Conservation (phyloP, 2,113 vertebrate species). For the Indri indri region DNA sequence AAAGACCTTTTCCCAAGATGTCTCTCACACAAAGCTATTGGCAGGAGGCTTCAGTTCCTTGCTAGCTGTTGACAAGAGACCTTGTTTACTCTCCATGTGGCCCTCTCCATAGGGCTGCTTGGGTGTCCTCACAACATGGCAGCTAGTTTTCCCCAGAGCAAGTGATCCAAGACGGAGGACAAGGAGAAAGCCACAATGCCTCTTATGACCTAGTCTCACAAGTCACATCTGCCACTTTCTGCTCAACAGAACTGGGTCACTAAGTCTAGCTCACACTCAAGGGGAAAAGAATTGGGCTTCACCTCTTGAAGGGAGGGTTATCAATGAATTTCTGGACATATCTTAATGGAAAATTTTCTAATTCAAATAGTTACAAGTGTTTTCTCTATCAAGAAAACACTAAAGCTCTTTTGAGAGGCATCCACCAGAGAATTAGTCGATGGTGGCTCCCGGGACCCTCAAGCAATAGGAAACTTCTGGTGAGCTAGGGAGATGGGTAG, state of each 20-base stretch:
- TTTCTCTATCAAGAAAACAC: not conserved
- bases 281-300: not conserved
- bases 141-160: not conserved
- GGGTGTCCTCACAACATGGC: not conserved
- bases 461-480: too few species aligned
- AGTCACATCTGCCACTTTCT: not conserved
- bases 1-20: not conserved
- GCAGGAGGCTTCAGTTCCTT: not conserved
- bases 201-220: not conserved
- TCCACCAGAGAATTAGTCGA: too few species aligned
- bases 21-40: not conserved
- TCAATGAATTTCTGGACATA: not conserved
- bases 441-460: too few species aligned
- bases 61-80: not conserved
- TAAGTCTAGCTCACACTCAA: not conserved
- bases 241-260: not conserved
- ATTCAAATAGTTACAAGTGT: not conserved
- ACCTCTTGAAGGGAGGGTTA: not conserved
- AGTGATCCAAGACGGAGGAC: not conserved
- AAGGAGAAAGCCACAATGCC: not conserved
- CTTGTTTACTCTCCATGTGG: not conserved
- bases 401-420: not conserved
- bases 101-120: not conserved
- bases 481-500: too few species aligned
- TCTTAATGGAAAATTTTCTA: not conserved